Evolutionary conservation across 1,140 invertebrate species (phyloP).

Genomic region (Drosophila setifemur): DNA sequence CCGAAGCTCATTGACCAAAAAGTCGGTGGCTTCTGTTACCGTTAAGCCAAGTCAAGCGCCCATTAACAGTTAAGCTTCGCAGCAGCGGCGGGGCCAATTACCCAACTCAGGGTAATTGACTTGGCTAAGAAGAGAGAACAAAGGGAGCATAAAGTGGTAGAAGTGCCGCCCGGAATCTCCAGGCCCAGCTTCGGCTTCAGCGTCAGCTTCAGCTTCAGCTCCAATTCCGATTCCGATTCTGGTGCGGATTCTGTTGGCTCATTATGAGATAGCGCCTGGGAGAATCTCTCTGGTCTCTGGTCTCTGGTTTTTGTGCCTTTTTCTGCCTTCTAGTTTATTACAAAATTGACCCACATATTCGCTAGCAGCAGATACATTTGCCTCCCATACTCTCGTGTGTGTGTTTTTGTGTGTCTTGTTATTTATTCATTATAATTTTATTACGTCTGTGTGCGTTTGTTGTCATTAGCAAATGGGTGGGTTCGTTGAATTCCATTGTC

Average conservation of each 20-base stretch:
- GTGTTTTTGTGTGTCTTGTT: constrained; percentile 47
- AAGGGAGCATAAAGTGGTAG: neutral
- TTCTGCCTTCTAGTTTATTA: constrained; percentile 68
- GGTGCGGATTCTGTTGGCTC: constrained; percentile 1
- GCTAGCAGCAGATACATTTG: constrained; percentile 49
- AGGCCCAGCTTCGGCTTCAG: too few relatives aligned
- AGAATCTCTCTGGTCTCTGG: neutral
- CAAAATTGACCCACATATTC: constrained; percentile 79
- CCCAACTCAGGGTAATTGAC: constrained; percentile 68
- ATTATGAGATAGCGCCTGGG: constrained; percentile 1
- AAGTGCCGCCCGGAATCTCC: too few relatives aligned
- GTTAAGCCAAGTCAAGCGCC: constrained; percentile 71
- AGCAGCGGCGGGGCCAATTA: constrained; percentile 63
- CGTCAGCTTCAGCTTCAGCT: too few relatives aligned
- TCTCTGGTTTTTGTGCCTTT: constrained; percentile 5
- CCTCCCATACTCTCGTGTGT: constrained; percentile 14
- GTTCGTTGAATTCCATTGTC: constrained; percentile 53
- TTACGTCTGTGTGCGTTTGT: constrained; percentile 24
- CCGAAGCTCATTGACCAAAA: constrained; percentile 76
- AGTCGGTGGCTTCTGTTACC: constrained; percentile 53
- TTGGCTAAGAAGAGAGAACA: constrained; percentile 7
- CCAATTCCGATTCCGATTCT: neutral
- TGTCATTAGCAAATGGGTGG: constrained; percentile 39
- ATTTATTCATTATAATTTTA: constrained; percentile 80
- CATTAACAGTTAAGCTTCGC: constrained; percentile 73